These are phyloP conservation scores for Liasis olivaceus DNA, from an alignment of 2,797 vertebrate genomes.

Conservation along the genomic window DNA sequence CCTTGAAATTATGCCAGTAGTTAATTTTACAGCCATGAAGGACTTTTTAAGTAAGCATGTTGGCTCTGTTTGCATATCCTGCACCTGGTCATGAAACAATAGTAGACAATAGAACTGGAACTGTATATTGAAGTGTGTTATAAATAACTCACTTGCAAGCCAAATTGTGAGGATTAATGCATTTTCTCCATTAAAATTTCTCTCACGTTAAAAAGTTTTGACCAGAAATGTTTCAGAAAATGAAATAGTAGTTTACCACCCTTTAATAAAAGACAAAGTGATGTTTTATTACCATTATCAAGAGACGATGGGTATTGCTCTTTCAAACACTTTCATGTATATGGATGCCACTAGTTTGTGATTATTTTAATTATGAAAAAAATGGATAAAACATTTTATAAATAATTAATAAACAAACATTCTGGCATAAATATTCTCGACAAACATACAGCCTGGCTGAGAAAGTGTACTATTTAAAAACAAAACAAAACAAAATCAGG, in stretches of 20 bases:
- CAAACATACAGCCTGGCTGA: not conserved
- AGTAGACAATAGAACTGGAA: conserved; percentile 60
- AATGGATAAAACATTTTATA: not conserved
- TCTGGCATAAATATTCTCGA: not conserved
- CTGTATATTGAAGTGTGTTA: conserved; percentile 53
- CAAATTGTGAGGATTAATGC: conserved; percentile 49
- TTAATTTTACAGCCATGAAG: conserved; percentile 35
- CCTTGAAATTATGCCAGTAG: conserved; percentile 26
- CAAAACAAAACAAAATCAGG: not conserved
- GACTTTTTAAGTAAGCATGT: conserved; percentile 37
- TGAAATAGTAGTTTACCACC: conserved; percentile 26
- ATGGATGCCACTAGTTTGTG: not conserved
- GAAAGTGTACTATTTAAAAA: not conserved
- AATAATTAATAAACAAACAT: not conserved
- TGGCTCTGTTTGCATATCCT: conserved; percentile 66
- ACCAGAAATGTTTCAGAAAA: conserved; percentile 4
- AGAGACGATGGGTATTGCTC: not conserved
- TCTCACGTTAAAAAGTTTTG: conserved; percentile 36
- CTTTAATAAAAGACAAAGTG: not conserved
- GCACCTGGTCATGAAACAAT: conserved; percentile 71
- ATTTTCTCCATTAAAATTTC: conserved; percentile 50
- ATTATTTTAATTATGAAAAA: not conserved
- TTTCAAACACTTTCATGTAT: not conserved
- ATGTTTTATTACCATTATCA: not conserved
- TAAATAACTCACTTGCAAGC: conserved; percentile 62